phyloP scores from a whole-genome alignment of 2,888 invertebrate species.

The Heliconius aoede region DNA sequence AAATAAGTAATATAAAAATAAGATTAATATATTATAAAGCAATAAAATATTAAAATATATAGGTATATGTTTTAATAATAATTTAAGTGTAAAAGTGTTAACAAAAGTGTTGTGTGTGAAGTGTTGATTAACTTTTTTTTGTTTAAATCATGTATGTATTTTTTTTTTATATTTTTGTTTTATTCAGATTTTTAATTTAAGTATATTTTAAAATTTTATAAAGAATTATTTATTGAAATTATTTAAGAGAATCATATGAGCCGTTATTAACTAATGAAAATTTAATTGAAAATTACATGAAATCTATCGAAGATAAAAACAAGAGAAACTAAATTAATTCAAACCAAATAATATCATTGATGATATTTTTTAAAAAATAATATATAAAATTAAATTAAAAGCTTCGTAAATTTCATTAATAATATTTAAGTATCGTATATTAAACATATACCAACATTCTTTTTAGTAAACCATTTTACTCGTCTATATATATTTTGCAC shows the following conservation, averaged over 20 bases:
- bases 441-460: too few relatives aligned
- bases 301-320: neutral
- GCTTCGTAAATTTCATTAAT: neutral
- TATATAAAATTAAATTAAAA: neutral
- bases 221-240: neutral
- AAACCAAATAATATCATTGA: neutral
- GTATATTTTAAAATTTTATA: neutral
- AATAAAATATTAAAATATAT: neutral
- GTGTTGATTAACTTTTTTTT: neutral
- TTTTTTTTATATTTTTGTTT: neutral
- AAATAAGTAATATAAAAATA: neutral
- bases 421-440: neutral
- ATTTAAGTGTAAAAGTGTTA: neutral
- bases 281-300: neutral
- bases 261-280: neutral
- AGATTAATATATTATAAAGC: neutral
- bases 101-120: conserved; percentile 25
- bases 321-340: neutral
- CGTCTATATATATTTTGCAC: too few relatives aligned
- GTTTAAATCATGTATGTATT: conserved; percentile 6
- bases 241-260: neutral
- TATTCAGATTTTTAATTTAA: neutral
- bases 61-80: conserved; percentile 3
- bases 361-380: neutral
- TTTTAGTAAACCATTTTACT: too few relatives aligned